Evolutionary conservation across 1,140 invertebrate genomes (phyloP).

Genomic region (Drosophila sechellia): DNA sequence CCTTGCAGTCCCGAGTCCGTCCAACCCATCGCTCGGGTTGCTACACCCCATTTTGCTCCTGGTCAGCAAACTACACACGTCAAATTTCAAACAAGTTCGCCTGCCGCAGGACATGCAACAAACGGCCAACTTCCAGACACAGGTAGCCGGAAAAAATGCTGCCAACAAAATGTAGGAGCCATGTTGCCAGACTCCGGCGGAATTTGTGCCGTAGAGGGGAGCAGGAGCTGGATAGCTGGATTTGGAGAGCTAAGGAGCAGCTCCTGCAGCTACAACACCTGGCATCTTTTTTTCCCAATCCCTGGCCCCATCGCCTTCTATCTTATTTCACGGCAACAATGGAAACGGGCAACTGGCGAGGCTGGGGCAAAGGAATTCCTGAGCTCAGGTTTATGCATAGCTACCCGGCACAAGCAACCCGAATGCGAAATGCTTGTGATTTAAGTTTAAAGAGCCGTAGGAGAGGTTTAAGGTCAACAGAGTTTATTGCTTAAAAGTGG

Average conservation of each 20-base stretch:
- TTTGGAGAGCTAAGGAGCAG: not conserved
- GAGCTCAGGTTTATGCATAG: constrained; percentile 45
- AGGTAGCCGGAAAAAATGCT: constrained; percentile 37
- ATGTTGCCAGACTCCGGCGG: constrained; percentile 30
- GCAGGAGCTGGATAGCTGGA: not conserved
- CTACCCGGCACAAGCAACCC: constrained; percentile 23
- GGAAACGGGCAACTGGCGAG: constrained; percentile 44
- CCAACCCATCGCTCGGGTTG: not conserved
- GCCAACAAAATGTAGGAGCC: constrained; percentile 23
- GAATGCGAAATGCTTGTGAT: constrained; percentile 20
- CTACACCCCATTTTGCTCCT: constrained; percentile 6
- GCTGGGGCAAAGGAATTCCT: constrained; percentile 40
- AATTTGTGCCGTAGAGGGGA: constrained; percentile 3
- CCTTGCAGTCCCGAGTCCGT: constrained; percentile 1
- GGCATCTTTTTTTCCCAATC: constrained; percentile 41
- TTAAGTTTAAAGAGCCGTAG: constrained; percentile 38
- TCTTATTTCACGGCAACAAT: constrained; percentile 56
- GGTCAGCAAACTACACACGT: constrained; percentile 76
- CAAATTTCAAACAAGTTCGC: constrained; percentile 79
- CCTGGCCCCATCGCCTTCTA: constrained; percentile 16
- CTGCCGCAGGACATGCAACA: constrained; percentile 72
- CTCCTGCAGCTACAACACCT: constrained; percentile 27
- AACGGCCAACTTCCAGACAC: constrained; percentile 55
- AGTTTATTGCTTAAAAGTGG: constrained; percentile 13
- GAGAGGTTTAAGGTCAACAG: constrained; percentile 26